Evolutionary conservation across 2,888 invertebrate genomes (phyloP).

Genomic region (Tupiocoris notatus): DNA sequence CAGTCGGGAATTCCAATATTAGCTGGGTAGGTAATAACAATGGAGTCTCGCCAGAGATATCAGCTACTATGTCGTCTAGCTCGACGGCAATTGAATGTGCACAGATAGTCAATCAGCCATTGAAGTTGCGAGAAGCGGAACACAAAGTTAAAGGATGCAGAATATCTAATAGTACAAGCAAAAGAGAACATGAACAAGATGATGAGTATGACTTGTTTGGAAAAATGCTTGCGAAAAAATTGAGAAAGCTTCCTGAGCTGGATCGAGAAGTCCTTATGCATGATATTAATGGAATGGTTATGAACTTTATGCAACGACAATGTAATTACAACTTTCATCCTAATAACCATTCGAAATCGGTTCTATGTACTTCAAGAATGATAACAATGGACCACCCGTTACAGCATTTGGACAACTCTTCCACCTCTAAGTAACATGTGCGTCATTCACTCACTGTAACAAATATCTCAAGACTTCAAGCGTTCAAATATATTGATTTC

Average conservation of each 20-base stretch:
- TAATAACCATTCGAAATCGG: neutral
- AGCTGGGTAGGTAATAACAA: no score
- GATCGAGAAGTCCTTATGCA: neutral
- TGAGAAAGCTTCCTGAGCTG: conserved; percentile 1
- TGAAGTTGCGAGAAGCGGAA: neutral
- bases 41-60: no score
- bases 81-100: no score
- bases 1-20: no score
- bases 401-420: neutral
- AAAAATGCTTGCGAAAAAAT: neutral
- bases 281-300: conserved; percentile 6
- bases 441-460: no score
- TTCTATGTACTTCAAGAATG: neutral
- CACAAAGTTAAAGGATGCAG: neutral
- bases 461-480: no score
- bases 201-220: conserved; percentile 11
- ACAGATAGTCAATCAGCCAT: no score
- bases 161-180: neutral
- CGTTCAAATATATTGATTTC: no score
- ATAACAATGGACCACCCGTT: neutral
- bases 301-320: neutral
- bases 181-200: neutral
- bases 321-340: neutral
- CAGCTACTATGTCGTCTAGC: no score
- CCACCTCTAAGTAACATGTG: no score